A percentile compares a stretch with the other conserved stretches of the same genome.
Evolutionary conservation across 2,888 invertebrate genomes (phyloP).

Genomic region (Nematopogon swammerdamellus): DNA sequence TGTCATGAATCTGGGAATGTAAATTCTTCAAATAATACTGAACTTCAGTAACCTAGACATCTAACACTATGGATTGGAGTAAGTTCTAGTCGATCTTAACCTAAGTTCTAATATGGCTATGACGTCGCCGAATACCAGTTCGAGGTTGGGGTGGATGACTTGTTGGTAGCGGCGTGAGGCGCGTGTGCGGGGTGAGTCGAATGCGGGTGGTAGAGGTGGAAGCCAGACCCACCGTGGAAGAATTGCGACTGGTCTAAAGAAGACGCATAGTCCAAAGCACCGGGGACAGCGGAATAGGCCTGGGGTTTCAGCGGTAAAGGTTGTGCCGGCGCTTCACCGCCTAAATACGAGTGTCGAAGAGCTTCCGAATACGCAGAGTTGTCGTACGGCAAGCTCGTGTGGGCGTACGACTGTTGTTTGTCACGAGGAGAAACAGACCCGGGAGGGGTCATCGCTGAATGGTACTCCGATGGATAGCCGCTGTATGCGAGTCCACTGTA

Average conservation of each 20-base stretch:
- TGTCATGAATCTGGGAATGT: too few species aligned
- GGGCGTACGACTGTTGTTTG: conserved; percentile 60
- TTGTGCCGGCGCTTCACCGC: conserved; percentile 49
- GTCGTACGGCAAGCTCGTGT: conserved; percentile 44
- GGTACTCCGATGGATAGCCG: conserved; percentile 74
- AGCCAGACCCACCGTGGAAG: conserved; percentile 75
- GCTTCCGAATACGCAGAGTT: conserved; percentile 65
- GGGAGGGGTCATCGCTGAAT: conserved; percentile 94
- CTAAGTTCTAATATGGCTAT: conserved; percentile 46
- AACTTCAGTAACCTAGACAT: neutral
- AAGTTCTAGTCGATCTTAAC: neutral
- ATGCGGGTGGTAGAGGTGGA: conserved; percentile 83
- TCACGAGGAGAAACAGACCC: conserved; percentile 96
- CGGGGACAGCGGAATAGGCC: conserved; percentile 75
- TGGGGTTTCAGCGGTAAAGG: conserved; percentile 86
- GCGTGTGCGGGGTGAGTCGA: conserved; percentile 36
- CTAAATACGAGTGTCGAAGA: conserved; percentile 51
- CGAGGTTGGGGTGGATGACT: conserved; percentile 65
- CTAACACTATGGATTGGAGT: neutral
- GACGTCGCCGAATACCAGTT: conserved; percentile 80
- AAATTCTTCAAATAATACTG: neutral
- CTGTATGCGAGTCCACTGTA: conserved; percentile 60
- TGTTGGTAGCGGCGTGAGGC: conserved; percentile 45
- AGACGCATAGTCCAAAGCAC: conserved; percentile 65
- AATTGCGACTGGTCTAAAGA: conserved; percentile 80